phyloP scores from a whole-genome alignment of 2,113 vertebrate genomes.

The Alligator sinensis region DNA sequence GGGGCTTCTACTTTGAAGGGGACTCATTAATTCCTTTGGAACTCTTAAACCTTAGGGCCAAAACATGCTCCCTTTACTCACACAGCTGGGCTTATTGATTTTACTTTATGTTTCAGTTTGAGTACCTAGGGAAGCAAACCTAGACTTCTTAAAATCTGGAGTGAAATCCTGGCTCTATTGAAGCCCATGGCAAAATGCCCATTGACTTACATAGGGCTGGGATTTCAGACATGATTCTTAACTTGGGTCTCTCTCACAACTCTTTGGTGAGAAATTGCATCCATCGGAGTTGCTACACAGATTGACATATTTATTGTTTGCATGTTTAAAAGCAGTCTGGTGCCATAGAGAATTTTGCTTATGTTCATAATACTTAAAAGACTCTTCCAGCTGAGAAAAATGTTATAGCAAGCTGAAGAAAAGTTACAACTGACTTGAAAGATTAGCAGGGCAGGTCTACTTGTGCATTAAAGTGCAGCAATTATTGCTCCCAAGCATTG shows the following conservation, averaged over 20 bases:
- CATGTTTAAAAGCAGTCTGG: not conserved
- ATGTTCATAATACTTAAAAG: not conserved
- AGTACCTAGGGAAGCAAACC: not conserved
- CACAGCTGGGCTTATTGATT: not conserved
- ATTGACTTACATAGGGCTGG: not conserved
- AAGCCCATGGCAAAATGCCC: not conserved
- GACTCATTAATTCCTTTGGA: slow-evolving; percentile 27
- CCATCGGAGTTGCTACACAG: not conserved
- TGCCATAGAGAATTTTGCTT: not conserved
- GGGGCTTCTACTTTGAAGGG: not conserved
- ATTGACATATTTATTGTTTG: not conserved
- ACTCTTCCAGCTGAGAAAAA: not conserved
- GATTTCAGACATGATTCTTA: not conserved
- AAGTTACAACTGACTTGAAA: not conserved
- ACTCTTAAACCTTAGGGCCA: not conserved
- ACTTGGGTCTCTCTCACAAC: not conserved
- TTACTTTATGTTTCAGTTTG: not conserved
- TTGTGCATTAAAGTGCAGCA: too few species aligned
- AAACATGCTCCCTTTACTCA: not conserved
- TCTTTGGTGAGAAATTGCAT: not conserved
- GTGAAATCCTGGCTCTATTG: not conserved
- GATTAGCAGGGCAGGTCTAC: not conserved
- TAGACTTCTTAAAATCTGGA: not conserved
- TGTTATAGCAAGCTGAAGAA: not conserved
- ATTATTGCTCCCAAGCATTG: too few species aligned